A percentile compares a stretch with the other conserved stretches of the same genome.
Evolutionary conservation across 1,140 invertebrate genomes (phyloP).

Genomic region (Saccostrea echinata): DNA sequence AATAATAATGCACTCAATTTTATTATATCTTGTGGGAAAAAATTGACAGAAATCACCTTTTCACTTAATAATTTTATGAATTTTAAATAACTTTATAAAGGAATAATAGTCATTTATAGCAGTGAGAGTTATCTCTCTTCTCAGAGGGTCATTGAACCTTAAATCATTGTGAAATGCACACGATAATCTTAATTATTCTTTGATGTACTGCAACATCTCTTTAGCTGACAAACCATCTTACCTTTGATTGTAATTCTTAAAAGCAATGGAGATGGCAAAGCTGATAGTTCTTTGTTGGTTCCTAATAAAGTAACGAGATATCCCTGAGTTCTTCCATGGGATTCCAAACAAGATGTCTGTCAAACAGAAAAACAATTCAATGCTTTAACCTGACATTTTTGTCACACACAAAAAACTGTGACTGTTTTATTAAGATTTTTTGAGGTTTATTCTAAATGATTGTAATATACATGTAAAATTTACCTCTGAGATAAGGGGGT

Average conservation of each 20-base stretch:
- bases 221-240: constrained; percentile 79
- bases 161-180: too few species aligned
- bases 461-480: background rate
- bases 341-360: constrained; percentile 95
- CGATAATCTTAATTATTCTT: too few species aligned
- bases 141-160: too few species aligned
- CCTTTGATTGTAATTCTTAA: constrained; percentile 89
- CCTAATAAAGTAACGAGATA: constrained; percentile 91
- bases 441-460: background rate
- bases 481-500: constrained; percentile 67
- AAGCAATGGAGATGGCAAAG: constrained; percentile 93
- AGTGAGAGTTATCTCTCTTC: too few species aligned
- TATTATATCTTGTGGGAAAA: too few species aligned
- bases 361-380: constrained; percentile 36
- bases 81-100: too few species aligned
- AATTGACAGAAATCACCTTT: too few species aligned
- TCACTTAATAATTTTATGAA: too few species aligned
- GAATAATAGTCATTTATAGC: too few species aligned
- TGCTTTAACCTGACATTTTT: background rate
- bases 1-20: too few species aligned
- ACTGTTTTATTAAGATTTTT: background rate
- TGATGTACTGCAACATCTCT: too few species aligned
- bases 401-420: background rate
- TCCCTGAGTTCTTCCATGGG: constrained; percentile 92
- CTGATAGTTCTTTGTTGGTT: constrained; percentile 91